These are phyloP conservation scores for Phymastichus coffea DNA, from an alignment of 1,140 invertebrate genomes.

Conservation along the genomic window DNA sequence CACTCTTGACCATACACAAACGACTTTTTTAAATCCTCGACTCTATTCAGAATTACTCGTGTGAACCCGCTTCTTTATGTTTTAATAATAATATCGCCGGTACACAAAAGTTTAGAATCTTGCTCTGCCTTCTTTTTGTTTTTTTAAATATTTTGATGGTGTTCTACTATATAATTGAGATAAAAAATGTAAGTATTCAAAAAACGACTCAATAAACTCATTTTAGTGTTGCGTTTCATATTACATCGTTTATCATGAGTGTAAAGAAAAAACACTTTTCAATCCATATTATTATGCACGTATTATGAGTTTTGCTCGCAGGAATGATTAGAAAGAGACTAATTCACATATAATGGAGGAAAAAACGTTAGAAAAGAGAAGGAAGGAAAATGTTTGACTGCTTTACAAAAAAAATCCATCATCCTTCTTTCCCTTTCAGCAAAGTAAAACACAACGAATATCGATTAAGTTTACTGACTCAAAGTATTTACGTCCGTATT, in stretches of 20 bases:
- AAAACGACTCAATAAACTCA: constrained; percentile 4
- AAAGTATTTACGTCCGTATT: too few relatives aligned
- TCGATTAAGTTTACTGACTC: too few relatives aligned
- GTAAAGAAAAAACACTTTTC: too few relatives aligned
- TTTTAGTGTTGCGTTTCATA: background rate
- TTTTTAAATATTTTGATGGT: too few relatives aligned
- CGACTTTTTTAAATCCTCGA: background rate
- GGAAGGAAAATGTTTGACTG: background rate
- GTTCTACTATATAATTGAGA: constrained; percentile 3
- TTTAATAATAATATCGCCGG: background rate
- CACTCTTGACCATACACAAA: constrained; percentile 26
- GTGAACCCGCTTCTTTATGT: background rate
- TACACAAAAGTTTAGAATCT: background rate
- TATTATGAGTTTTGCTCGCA: constrained; percentile 4
- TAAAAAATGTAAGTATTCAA: background rate
- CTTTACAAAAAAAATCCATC: constrained; percentile 8
- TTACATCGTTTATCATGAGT: background rate
- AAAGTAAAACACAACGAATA: too few relatives aligned
- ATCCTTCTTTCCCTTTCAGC: background rate
- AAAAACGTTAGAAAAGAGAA: too few relatives aligned
- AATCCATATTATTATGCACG: constrained; percentile 1
- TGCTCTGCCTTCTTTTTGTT: constrained; percentile 6
- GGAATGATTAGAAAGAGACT: constrained; percentile 22
- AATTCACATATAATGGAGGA: background rate
- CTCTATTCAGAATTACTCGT: background rate